Evolutionary conservation across 2,888 invertebrate genomes (phyloP).

Genomic region (Himalopsyche anomala): DNA sequence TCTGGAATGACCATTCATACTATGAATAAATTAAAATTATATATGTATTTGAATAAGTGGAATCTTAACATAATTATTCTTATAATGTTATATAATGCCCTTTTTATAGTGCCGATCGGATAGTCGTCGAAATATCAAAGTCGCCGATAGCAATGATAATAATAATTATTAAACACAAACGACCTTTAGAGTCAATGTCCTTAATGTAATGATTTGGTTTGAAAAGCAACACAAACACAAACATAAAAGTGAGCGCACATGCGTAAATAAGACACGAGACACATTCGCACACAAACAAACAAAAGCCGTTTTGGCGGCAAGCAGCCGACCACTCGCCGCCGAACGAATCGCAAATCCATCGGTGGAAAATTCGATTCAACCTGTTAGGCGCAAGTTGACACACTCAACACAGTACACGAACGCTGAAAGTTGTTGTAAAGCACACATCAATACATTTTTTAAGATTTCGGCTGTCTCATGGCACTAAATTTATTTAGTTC

Average conservation of each 20-base stretch:
- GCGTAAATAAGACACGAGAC: slow-evolving; percentile 30
- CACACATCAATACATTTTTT: no score
- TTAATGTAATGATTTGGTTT: slow-evolving; percentile 45
- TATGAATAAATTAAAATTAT: no score
- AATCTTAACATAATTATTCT: no score
- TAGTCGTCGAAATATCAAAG: neutral
- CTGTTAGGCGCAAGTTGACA: neutral
- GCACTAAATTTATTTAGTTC: no score
- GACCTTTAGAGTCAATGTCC: slow-evolving; percentile 58
- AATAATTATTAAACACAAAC: slow-evolving; percentile 32
- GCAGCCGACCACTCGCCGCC: slow-evolving; percentile 4
- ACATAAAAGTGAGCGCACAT: slow-evolving; percentile 10
- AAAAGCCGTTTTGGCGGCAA: slow-evolving; percentile 34
- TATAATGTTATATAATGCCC: neutral
- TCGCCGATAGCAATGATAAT: neutral
- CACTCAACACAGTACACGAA: no score
- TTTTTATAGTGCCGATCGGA: neutral
- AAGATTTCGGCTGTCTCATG: no score
- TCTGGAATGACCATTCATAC: no score
- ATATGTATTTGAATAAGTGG: no score
- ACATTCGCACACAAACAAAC: slow-evolving; percentile 33
- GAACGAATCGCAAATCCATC: neutral
- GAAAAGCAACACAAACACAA: slow-evolving; percentile 47
- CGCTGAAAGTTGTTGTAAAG: no score
- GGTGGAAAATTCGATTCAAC: slow-evolving; percentile 26